phyloP scores from a whole-genome alignment of 2,797 vertebrate species.

The Acestrorhynchus altus region DNA sequence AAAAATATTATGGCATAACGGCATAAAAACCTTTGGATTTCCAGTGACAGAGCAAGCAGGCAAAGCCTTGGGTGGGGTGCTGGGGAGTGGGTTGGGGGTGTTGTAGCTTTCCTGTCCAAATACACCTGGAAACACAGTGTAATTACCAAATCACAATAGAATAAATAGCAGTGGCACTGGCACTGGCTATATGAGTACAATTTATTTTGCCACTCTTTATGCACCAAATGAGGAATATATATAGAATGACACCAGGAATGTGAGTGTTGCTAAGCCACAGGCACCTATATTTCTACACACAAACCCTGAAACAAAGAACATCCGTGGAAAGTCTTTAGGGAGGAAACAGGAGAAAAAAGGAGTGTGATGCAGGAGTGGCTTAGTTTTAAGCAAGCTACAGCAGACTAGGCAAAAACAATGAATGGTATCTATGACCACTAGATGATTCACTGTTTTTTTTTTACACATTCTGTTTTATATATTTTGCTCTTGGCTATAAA shows the following conservation, averaged over 20 bases:
- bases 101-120: conserved; percentile 11
- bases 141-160: conserved; percentile 19
- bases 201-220: conserved; percentile 11
- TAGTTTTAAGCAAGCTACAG: conserved; percentile 30
- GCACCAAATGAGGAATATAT: conserved; percentile 31
- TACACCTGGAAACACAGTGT: conserved; percentile 8
- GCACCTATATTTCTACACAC: conserved; percentile 21
- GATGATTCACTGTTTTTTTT: conserved; percentile 39
- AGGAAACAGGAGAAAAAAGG: conserved; percentile 18
- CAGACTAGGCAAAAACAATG: conserved; percentile 15
- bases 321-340: conserved; percentile 38
- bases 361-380: conserved; percentile 29
- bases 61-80: not conserved
- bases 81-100: no score
- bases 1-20: not conserved
- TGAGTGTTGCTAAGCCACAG: conserved; percentile 41
- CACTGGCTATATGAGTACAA: conserved; percentile 9
- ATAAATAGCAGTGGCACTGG: conserved; percentile 18
- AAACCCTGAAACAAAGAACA: conserved; percentile 32
- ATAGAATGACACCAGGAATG: conserved; percentile 33
- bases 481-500: conserved; percentile 10
- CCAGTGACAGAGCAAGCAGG: not conserved
- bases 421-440: conserved; percentile 13
- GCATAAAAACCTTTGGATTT: no score
- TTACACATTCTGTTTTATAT: not conserved